Evolutionary conservation across 2,888 invertebrate genomes (phyloP), one percentile per base, ranked within the genome.

Genomic region (Caenorhabditis auriculariae): DNA sequence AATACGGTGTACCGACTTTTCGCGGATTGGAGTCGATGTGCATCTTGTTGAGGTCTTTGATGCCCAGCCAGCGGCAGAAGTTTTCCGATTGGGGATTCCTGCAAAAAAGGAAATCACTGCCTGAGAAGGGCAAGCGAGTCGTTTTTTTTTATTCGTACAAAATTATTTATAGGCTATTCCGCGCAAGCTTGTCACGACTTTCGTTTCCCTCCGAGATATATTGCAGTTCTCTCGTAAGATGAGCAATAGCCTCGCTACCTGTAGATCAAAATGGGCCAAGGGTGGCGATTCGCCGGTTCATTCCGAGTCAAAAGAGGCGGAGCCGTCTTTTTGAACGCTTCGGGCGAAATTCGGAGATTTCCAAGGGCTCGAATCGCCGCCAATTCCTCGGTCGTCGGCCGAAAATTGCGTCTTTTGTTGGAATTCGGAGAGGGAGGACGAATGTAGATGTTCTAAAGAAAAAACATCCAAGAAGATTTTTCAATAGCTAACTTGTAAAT

Each of bases 251-350:
- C 15, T 27, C 29, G 29, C 29, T 23, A 72, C 70, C 56, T 53
- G 55, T 75, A 72, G 50, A 67, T 75, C n/a, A 49, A 42, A 17
- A 54, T 58, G 12, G 61, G 49, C 9, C 52, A 28, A 4, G 50
- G 35, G 19, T 54, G 42, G 35, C 28, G 50, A 6, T 35, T 42
- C 17, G 35, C 23, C 17, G 42, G 51, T 9, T 51, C 28, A 7
- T 50, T 42, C 27, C 24, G 24, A 29, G 54, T 24, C 35, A 35
- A 21, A n/a, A 69, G 89, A 0, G 87, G 83, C 39, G 88, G 86
- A 1, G 88, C 90, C 12, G 91, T 92, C 72, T 85, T 87, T 19
- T 85, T 85, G 84, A 98, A 98, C 83, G 89, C 90, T 0, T 87
- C 83, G 0, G 91, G 91, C 42, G 47, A 45, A 53, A 96, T 87